Evolutionary conservation across 1,140 invertebrate species (phyloP), one percentile per base, ranked within the genome.

Genomic region (Heliconius melpomene): DNA sequence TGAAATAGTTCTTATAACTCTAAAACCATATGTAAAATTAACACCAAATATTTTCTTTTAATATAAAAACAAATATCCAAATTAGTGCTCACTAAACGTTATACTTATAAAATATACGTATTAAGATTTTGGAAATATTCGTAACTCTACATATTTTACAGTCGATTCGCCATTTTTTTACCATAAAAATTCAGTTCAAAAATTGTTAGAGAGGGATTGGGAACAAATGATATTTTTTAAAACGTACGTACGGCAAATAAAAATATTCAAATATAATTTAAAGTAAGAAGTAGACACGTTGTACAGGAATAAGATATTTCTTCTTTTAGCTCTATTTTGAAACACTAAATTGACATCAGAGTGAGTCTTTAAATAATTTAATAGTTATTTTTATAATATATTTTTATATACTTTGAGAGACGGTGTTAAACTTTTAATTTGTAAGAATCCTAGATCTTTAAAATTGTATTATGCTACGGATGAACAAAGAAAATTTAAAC

Each of bases 401-500:
- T 20, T 52, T 46, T 20, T 16, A 52, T 52, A 20, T 20, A 46
- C 40, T 46, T 46, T n/a, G 52, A 57, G 54, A 57, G 54, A 57
- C 7, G 6, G 7, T 57, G 20, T n/a, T 16, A 9, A 57, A 9
- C 0, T 57, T 57, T 57, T n/a, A 57, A 23, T 9, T 60, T 60
- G 16, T 60, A 60, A 60, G 18, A 60, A 3, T 23, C n/a, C n/a
- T 60, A 23, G 54, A 20, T 60, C 54, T 60, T 23, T 60, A 60
- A 60, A 60, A 23, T 26, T 11, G 26, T 29, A 66, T 66, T 66
- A 7, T 66, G 18, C 23, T 38, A 40, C 36, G 36, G 52, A 60
- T 71, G 5, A 9, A 74, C 78, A 75, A 74, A 38, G 57, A 32
- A 75, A 38, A 32, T 79, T 50, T 2, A 50, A 75, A 79, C 46